Base-by-base conservation (phyloP, 2,888 invertebrate species). In the Aethes cnicana region DNA sequence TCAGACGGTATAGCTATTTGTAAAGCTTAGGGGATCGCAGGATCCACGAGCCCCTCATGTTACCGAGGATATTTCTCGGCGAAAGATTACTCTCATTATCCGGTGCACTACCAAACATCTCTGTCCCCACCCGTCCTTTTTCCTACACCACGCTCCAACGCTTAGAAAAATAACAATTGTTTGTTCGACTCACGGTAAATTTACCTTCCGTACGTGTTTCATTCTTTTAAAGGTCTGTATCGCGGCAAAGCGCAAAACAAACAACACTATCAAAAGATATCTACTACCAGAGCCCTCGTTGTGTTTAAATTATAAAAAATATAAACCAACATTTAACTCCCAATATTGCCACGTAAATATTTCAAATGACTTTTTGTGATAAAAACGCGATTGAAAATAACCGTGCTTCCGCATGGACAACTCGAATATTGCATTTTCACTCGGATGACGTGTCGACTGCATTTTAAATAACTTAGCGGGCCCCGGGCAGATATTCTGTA, bases 401-500 rank as follows among this genome's bases (percentile, higher is more conserved):
- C 77, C 68, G 63, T 71, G 74, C 81, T 83, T 83, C 78, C 78
- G 74, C 74, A 70, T 79, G 82, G 72, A 70, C 73, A 78, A 80
- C 42, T 30, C 53, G 85, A 81, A 85, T 84, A 85, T 85, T 86
- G 82, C 79, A 84, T 86, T 85, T 83, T 75, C 80, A 67, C 77
- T 74, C 66, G 77, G 74, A 82, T 84, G 84, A 85, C 74, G 79
- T 84, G 85, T 81, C 83, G 84, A 83, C 81, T 84, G 83, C 80
- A 84, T 86, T 84, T 84, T 86, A 86, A 87, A 87, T 85, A 86
- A 85, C 79, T 85, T 81, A 84, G 83, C 68, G 65, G 67, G 66
- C 65, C 66, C 64, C 68, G 62, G 63, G 62, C 66, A 64, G 62
- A 63, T 59, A 63, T 63, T 59, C 64, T 54, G 64, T 77, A 81